Percentiles rank a stretch among this genome's conserved stretches.
Evolutionary conservation across 2,888 invertebrate genomes (phyloP).

Genomic region (Chrysolina oricalcia): DNA sequence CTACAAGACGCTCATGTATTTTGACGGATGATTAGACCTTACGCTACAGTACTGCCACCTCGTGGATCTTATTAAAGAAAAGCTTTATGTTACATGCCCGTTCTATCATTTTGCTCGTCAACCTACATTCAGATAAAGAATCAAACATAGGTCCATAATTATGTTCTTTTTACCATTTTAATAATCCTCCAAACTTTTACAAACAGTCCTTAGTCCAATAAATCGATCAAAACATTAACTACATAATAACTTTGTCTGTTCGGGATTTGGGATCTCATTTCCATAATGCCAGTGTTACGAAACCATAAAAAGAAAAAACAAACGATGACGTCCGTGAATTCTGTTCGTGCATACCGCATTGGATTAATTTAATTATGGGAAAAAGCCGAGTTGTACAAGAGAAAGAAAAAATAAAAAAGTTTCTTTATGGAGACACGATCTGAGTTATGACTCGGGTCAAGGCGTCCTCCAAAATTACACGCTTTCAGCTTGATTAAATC

Average conservation of each 20-base stretch:
- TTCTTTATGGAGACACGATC: constrained; percentile 13
- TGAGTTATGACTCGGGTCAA: constrained; percentile 27
- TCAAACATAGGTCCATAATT: too few relatives aligned
- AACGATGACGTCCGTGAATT: constrained; percentile 5
- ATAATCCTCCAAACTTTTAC: neutral
- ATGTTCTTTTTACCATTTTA: neutral
- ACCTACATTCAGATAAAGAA: too few relatives aligned
- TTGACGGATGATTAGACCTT: too few relatives aligned
- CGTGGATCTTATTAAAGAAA: too few relatives aligned
- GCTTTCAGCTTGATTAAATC: constrained; percentile 34
- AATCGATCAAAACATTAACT: neutral
- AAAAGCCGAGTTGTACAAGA: constrained; percentile 19
- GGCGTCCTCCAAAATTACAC: constrained; percentile 23
- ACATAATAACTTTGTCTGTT: neutral
- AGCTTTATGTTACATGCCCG: too few relatives aligned
- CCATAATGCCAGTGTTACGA: constrained; percentile 21
- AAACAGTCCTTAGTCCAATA: neutral
- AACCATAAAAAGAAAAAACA: constrained; percentile 10
- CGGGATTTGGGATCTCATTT: constrained; percentile 10
- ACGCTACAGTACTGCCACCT: too few relatives aligned
- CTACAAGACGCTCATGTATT: too few relatives aligned
- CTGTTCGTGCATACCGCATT: constrained; percentile 1
- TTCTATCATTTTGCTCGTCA: too few relatives aligned
- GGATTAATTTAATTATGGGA: constrained; percentile 31
- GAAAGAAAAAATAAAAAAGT: constrained; percentile 22